These are phyloP conservation scores for Hiodon alosoides DNA, from an alignment of 2,113 vertebrate genomes.

Conservation along the genomic window DNA sequence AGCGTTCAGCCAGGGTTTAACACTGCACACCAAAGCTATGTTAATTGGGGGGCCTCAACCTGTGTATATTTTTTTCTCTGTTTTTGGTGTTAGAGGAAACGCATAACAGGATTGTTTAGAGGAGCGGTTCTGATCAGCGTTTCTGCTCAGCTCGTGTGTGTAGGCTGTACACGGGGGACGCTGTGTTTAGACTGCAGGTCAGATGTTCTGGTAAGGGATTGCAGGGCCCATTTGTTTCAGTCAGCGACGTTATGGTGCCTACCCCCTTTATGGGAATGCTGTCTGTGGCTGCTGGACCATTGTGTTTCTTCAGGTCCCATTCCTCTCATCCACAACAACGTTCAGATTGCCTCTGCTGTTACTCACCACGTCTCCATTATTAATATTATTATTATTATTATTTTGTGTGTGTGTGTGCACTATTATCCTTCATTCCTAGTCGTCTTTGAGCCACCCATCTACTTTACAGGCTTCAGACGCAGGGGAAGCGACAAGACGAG, in stretches of 20 bases:
- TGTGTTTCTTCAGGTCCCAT: neutral
- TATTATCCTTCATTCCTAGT: no score
- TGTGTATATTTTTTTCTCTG: constrained; percentile 29
- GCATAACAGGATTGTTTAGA: constrained; percentile 29
- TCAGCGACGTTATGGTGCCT: neutral
- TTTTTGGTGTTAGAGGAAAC: constrained; percentile 38
- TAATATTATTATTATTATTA: no score
- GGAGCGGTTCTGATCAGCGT: constrained; percentile 33
- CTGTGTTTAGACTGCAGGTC: constrained; percentile 23
- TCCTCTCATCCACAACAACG: neutral
- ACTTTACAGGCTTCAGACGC: neutral
- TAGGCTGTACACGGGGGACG: constrained; percentile 31
- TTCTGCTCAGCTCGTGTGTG: constrained; percentile 39
- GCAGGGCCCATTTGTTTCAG: neutral
- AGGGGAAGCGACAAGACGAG: no score
- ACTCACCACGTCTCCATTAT: no score
- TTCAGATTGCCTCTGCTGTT: neutral
- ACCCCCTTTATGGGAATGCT: neutral
- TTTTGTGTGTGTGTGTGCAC: no score
- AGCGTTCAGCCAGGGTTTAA: constrained; percentile 3
- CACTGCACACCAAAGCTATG: constrained; percentile 35
- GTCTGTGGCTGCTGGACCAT: neutral
- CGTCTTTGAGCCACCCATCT: no score
- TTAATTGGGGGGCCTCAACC: constrained; percentile 31
- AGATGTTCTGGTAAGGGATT: constrained; percentile 1